A percentile compares a stretch with the other conserved stretches of the same genome.
phyloP scores from a whole-genome alignment of 2,888 invertebrate genomes.

The Luperina testacea region DNA sequence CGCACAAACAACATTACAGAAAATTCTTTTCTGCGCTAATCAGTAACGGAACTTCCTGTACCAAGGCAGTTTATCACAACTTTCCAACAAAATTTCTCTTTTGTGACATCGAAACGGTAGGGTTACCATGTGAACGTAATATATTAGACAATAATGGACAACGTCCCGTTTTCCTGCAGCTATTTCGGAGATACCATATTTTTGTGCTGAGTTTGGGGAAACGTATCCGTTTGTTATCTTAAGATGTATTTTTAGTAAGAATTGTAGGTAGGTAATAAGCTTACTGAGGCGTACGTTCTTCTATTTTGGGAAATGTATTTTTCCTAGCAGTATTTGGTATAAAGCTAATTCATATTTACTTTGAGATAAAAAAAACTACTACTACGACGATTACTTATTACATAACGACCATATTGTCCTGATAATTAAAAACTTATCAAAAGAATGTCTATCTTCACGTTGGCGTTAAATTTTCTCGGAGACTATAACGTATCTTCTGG shows the following conservation, averaged over 20 bases:
- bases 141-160: slow-evolving; percentile 54
- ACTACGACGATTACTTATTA: no score
- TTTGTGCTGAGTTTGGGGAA: slow-evolving; percentile 24
- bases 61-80: slow-evolving; percentile 80
- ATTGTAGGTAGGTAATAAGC: slow-evolving; percentile 16
- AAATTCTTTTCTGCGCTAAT: slow-evolving; percentile 79
- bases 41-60: slow-evolving; percentile 78
- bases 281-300: background rate
- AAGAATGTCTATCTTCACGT: background rate
- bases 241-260: slow-evolving; percentile 14
- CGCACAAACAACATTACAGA: slow-evolving; percentile 66
- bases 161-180: slow-evolving; percentile 43
- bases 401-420: background rate
- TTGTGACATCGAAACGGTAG: slow-evolving; percentile 73
- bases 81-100: slow-evolving; percentile 74
- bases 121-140: slow-evolving; percentile 63
- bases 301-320: background rate
- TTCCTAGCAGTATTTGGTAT: background rate
- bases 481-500: no score
- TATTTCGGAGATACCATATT: slow-evolving; percentile 34
- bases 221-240: slow-evolving; percentile 27
- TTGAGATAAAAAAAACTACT: background rate
- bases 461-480: background rate
- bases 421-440: background rate
- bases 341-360: background rate